Conservation (phyloP, 2,113 vertebrate genomes). For the Archocentrus centrarchus region DNA sequence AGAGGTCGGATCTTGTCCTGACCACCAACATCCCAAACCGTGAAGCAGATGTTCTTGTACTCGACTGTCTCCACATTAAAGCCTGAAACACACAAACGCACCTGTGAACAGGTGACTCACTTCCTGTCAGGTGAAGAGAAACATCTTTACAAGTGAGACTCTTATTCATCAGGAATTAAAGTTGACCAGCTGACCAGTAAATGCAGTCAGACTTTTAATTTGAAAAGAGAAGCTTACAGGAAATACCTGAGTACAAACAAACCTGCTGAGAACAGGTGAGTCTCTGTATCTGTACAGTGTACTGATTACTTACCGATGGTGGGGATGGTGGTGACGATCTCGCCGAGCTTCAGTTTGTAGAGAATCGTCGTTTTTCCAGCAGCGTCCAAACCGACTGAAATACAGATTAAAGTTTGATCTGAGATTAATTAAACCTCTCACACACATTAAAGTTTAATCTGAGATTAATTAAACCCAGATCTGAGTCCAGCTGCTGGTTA, state of each 20-base stretch:
- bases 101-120: neutral
- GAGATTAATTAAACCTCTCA: no score
- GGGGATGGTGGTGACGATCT: conserved; percentile 95
- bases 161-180: neutral
- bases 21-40: conserved; percentile 92
- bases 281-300: neutral
- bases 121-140: no score
- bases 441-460: neutral
- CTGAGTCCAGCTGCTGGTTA: conserved; percentile 2
- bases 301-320: conserved; percentile 85
- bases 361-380: conserved; percentile 96
- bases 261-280: no score
- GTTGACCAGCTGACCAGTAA: neutral
- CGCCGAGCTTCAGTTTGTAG: conserved; percentile 93
- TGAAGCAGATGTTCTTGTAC: conserved; percentile 94
- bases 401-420: no score
- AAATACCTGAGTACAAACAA: neutral
- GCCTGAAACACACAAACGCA: conserved; percentile 71
- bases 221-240: neutral
- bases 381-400: conserved; percentile 91
- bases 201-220: neutral
- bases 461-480: neutral
- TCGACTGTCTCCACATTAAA: conserved; percentile 93
- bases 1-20: conserved; percentile 93
- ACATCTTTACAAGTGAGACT: no score